Evolutionary conservation across 1,140 invertebrate genomes (phyloP).

Genomic region (Zaprionus ornatus): DNA sequence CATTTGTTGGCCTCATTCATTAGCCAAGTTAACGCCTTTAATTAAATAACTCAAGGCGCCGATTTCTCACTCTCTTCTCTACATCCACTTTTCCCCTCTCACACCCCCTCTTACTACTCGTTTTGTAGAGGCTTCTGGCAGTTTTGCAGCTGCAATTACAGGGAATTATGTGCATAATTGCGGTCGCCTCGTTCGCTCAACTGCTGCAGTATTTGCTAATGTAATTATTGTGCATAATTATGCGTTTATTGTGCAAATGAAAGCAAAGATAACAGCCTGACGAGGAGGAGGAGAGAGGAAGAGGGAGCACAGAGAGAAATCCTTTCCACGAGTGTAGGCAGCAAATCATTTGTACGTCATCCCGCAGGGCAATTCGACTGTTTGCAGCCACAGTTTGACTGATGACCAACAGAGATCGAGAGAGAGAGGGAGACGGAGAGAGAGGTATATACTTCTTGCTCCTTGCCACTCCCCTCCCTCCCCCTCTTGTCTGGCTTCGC

Average conservation of each 20-base stretch:
- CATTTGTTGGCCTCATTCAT: slow-evolving; percentile 53
- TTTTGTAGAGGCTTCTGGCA: not conserved
- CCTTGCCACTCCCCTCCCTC: not conserved
- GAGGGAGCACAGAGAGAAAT: not conserved
- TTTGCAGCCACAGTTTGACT: slow-evolving; percentile 11
- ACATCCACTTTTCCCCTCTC: not conserved
- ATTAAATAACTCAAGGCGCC: slow-evolving; percentile 57
- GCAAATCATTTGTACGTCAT: slow-evolving; percentile 19
- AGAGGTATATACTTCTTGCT: not conserved
- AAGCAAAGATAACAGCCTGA: slow-evolving; percentile 25
- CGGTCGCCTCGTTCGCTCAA: slow-evolving; percentile 41
- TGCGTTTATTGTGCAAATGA: slow-evolving; percentile 71
- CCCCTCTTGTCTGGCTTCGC: not conserved
- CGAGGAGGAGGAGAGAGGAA: not conserved
- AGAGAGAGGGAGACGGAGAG: not conserved
- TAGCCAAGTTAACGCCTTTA: slow-evolving; percentile 70
- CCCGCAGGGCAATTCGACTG: not conserved
- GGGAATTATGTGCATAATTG: slow-evolving; percentile 58
- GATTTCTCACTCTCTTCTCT: not conserved
- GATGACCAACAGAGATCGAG: not conserved
- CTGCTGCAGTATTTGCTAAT: slow-evolving; percentile 66
- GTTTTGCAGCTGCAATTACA: slow-evolving; percentile 31
- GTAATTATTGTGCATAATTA: slow-evolving; percentile 76
- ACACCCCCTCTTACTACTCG: not conserved
- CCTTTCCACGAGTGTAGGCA: not conserved